phyloP scores from a whole-genome alignment of 2,888 invertebrate genomes.

The Cinara cedri region DNA sequence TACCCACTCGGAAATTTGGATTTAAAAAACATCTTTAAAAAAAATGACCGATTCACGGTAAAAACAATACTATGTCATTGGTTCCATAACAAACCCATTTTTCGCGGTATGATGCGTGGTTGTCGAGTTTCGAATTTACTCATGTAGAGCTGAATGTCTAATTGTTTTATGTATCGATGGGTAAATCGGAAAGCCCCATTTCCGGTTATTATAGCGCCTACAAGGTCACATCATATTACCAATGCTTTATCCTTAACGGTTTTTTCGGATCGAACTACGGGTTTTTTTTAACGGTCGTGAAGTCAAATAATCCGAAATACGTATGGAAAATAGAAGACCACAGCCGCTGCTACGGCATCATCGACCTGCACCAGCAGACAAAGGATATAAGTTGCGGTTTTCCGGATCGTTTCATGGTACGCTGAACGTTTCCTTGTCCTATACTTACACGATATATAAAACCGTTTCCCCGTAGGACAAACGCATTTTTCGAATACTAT shows the following conservation, averaged over 20 bases:
- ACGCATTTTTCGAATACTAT: constrained; percentile 12
- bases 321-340: neutral
- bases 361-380: neutral
- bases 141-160: too few relatives aligned
- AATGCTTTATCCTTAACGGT: too few relatives aligned
- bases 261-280: neutral
- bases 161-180: too few relatives aligned
- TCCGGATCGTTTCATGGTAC: constrained; percentile 50
- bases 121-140: too few relatives aligned
- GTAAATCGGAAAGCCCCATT: neutral
- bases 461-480: neutral
- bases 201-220: constrained; percentile 36
- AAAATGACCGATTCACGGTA: too few relatives aligned
- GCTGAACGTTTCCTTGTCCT: constrained; percentile 4
- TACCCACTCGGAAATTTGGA: too few relatives aligned
- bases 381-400: constrained; percentile 46
- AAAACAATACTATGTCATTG: too few relatives aligned
- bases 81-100: too few relatives aligned
- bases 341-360: neutral
- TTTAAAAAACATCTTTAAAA: too few relatives aligned
- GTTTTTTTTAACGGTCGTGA: neutral
- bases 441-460: too few relatives aligned
- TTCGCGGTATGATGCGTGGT: too few relatives aligned
- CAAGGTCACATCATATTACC: neutral
- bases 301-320: constrained; percentile 27